Conservation (phyloP, 2,888 invertebrate genomes). For the Acrobasis suavella region DNA sequence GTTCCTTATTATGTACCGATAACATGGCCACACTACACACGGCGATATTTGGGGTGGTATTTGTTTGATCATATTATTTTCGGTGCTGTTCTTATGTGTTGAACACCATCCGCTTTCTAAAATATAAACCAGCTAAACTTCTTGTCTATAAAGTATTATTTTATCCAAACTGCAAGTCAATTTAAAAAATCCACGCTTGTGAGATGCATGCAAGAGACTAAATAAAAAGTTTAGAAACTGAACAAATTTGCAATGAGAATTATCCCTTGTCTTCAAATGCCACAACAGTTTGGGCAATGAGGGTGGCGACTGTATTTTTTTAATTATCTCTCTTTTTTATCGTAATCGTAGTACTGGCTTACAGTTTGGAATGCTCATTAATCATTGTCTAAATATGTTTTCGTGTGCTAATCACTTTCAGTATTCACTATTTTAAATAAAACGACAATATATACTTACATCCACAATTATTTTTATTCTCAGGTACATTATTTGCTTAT, state of each 20-base stretch:
- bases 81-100: slow-evolving; percentile 72
- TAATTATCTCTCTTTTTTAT: too few species aligned
- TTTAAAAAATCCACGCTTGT: neutral
- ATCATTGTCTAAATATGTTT: slow-evolving; percentile 54
- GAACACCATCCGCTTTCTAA: slow-evolving; percentile 82
- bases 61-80: slow-evolving; percentile 61
- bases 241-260: too few species aligned
- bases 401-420: slow-evolving; percentile 54
- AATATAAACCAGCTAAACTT: slow-evolving; percentile 63
- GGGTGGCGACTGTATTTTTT: too few species aligned
- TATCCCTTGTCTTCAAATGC: too few species aligned
- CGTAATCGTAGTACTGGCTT: slow-evolving; percentile 48
- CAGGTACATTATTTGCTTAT: slow-evolving; percentile 26
- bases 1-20: slow-evolving; percentile 44
- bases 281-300: too few species aligned
- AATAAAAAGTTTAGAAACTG: too few species aligned
- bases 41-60: slow-evolving; percentile 54
- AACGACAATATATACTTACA: slow-evolving; percentile 27
- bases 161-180: slow-evolving; percentile 67
- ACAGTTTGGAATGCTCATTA: slow-evolving; percentile 63
- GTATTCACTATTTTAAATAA: slow-evolving; percentile 40
- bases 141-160: slow-evolving; percentile 46
- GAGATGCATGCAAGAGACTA: too few species aligned
- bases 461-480: slow-evolving; percentile 32
- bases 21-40: slow-evolving; percentile 54